These are phyloP conservation scores for Andrena trimmerana DNA, from an alignment of 2,888 invertebrate species.

Conservation along the genomic window DNA sequence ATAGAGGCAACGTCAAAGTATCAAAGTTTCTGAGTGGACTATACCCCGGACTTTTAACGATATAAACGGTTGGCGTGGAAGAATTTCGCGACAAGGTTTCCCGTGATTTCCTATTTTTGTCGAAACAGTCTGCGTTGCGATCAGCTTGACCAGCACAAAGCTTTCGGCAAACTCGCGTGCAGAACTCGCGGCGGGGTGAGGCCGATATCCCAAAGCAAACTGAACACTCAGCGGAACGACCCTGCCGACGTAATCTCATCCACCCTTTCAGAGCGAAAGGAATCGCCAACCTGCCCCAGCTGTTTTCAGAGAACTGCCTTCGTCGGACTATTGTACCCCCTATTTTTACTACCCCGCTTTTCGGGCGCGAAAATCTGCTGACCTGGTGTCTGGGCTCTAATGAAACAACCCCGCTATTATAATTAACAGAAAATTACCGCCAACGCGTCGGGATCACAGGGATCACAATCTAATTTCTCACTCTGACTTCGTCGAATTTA, in stretches of 20 bases:
- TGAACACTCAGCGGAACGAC: slow-evolving; percentile 63
- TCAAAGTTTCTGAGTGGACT: too few species aligned
- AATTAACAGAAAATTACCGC: slow-evolving; percentile 7
- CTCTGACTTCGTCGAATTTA: too few species aligned
- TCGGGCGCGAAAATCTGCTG: slow-evolving; percentile 37
- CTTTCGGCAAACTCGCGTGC: slow-evolving; percentile 51
- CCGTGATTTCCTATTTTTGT: slow-evolving; percentile 34
- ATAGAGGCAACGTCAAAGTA: too few species aligned
- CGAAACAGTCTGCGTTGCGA: slow-evolving; percentile 29
- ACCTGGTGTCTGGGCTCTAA: slow-evolving; percentile 16
- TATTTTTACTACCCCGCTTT: slow-evolving; percentile 28
- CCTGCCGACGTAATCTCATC: slow-evolving; percentile 58
- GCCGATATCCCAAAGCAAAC: slow-evolving; percentile 63
- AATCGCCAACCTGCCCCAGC: slow-evolving; percentile 47
- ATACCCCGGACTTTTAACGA: too few species aligned
- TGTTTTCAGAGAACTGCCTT: slow-evolving; percentile 33
- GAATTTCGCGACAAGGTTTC: neutral
- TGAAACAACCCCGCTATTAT: slow-evolving; percentile 17
- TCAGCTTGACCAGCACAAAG: slow-evolving; percentile 61
- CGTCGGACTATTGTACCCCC: slow-evolving; percentile 17
- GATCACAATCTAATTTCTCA: too few species aligned
- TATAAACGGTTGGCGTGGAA: neutral
- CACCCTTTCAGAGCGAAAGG: slow-evolving; percentile 50
- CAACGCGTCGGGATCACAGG: neutral
- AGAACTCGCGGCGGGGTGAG: slow-evolving; percentile 37